Percentiles rank a stretch among this genome's conserved stretches.
These are phyloP conservation scores for Cosmopolites sordidus DNA, from an alignment of 2,888 invertebrate species.

Conservation along the genomic window DNA sequence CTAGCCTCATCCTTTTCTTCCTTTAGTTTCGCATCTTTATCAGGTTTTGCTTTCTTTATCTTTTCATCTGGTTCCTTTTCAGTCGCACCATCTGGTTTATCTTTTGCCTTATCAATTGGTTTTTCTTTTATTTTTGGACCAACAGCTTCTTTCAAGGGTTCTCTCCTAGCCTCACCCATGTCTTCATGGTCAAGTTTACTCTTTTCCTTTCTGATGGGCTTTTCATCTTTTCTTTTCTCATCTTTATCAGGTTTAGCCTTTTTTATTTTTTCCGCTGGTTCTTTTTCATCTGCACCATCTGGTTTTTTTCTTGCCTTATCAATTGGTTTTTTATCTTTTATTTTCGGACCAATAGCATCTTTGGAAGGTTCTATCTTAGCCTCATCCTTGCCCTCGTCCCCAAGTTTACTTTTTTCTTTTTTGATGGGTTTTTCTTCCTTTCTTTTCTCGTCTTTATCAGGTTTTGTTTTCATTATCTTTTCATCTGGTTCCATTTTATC, in stretches of 20 bases:
- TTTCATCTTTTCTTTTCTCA: slow-evolving; percentile 3
- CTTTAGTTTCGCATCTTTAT: neutral
- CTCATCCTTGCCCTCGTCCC: neutral
- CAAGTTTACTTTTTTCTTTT: too few species aligned
- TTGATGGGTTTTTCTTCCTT: too few species aligned
- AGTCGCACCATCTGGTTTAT: too few species aligned
- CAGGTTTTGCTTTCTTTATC: neutral
- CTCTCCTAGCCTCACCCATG: neutral
- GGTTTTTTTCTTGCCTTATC: too few species aligned
- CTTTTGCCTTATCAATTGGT: too few species aligned
- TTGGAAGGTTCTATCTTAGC: neutral
- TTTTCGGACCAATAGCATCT: neutral
- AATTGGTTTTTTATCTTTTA: too few species aligned
- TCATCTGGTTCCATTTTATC: neutral
- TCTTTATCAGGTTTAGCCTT: neutral
- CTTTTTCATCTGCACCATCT: slow-evolving; percentile 1
- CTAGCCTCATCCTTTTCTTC: too few species aligned
- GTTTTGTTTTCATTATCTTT: neutral
- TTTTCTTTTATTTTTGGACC: too few species aligned
- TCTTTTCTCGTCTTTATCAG: neutral
- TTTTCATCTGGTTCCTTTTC: slow-evolving; percentile 2
- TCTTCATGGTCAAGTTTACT: neutral
- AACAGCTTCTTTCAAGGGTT: neutral
- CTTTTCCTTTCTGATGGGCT: neutral
- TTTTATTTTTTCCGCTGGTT: slow-evolving; percentile 1